Base-by-base conservation (phyloP, 2,113 vertebrate genomes). In the Edolisoma coerulescens region DNA sequence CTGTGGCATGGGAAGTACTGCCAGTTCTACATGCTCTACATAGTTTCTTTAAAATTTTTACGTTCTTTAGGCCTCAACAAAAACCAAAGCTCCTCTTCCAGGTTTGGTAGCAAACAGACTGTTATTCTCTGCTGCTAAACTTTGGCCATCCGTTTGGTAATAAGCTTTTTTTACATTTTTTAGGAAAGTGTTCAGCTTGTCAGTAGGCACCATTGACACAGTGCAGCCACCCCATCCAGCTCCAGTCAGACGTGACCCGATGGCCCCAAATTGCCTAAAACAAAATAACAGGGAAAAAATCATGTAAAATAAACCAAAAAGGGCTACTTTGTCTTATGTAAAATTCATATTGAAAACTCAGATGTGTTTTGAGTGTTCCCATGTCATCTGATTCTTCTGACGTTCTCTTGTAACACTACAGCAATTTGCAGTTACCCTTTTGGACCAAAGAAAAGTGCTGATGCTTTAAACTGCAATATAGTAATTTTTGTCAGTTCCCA, bases 201-300 rank as follows among this genome's bases (percentile, higher is more conserved):
- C 98, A 60, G 78, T 95, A 60, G 99, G 98, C 75, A 99, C 99
- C 98, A 99, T 98, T 74, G 99, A 99, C 68, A 99, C 99, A 4
- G 98, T 98, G 94, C 99, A 99, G 96, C 99, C 99, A 32, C 99
- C 99, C 99, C 99, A 99, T 73, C 99, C 99, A 87, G 99, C 99
- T 87, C 99, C 99, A 35, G 99, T 99, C 89, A 99, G 98, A 73
- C 99, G 98, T 81, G 99, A 99, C 26, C 99, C 99, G 33, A 98
- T 96, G 74, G 99, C 99, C 56, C 99, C 99, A 28, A 97, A 98
- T 87, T 98, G 98, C 97, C 99, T 99, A 96, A 90, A 96, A 95
- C 74, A 56, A 93, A 97, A 88, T 80, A 96, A 83, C 20, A 63
- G 61, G 16, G 26, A 75, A 96, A 96, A 54, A 56, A 76, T 80